Percentiles rank a stretch among this genome's conserved stretches.
Evolutionary conservation across 2,888 invertebrate genomes (phyloP).

Genomic region (Stenichneumon culpator): DNA sequence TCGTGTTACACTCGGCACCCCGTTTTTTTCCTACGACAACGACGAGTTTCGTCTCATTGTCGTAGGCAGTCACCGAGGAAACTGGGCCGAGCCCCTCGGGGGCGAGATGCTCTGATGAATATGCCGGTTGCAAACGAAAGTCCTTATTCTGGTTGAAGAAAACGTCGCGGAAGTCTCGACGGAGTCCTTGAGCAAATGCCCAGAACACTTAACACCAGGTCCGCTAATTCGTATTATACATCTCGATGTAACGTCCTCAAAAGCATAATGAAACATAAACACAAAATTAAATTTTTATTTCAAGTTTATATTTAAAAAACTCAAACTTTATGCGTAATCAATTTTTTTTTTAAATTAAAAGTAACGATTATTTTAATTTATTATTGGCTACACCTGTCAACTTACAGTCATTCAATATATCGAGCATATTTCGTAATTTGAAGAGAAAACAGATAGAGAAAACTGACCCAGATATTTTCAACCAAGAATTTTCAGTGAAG

Average conservation of each 20-base stretch:
- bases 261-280: background rate
- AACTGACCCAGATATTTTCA: constrained; percentile 53
- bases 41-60: constrained; percentile 14
- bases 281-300: too few relatives aligned
- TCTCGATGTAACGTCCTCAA: background rate
- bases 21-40: background rate
- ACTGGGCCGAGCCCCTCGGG: constrained; percentile 14
- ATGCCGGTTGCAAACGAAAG: constrained; percentile 1
- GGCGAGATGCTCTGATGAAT: constrained; percentile 2
- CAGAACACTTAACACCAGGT: constrained; percentile 17
- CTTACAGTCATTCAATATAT: background rate
- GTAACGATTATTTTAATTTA: background rate
- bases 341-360: too few relatives aligned
- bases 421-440: constrained; percentile 17
- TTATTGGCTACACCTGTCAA: background rate
- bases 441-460: constrained; percentile 49
- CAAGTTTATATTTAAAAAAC: background rate
- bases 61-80: constrained; percentile 19
- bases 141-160: background rate
- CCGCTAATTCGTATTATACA: background rate
- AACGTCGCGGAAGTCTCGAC: constrained; percentile 16
- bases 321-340: too few relatives aligned
- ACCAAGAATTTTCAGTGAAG: constrained; percentile 52
- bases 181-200: constrained; percentile 1
- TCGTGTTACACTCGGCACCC: background rate